Base-by-base conservation (phyloP, 1,140 invertebrate species). In the Pogonognathellus flavescens region DNA sequence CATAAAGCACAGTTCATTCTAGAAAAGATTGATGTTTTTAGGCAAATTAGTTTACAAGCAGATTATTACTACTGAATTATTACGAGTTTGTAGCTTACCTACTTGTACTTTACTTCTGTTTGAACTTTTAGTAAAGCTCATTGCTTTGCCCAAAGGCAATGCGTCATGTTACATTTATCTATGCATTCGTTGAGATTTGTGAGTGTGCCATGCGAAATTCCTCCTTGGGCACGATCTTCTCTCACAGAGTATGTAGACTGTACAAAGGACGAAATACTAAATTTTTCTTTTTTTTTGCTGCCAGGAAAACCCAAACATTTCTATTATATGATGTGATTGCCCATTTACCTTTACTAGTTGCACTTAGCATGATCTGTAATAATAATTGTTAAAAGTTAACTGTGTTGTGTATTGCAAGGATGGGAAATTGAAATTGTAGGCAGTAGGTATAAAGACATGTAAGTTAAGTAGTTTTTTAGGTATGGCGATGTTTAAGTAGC, bases 131-230 rank as follows among this genome's bases (percentile, higher is more conserved):
- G 11, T 13, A 66, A 66, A 66, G 62, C 25, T 66, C 53, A 10
- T 55, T 16, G 7, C 5, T 18, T 18, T 59, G 55, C 5, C 59
- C 59, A 9, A 9, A 60, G n/a, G 11, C 18, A 60, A 20, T 22
- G 20, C 22, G 62, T 66, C 14, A 66, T 66, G 62, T 66, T 66
- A 66, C 62, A 66, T 66, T 66, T 66, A 66, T 11, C 10, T 25
- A 14, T 11, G 10, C n/a, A 20, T 60, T 60, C n/a, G n/a, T 18
- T 5, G 59, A 60, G n/a, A 8, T 53, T 8, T 14, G 53, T 55
- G 16, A 25, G 62, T 66, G 25, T 25, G 6, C 8, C 14, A 25
- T 66, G 62, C 62, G 62, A 66, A 66, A 66, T 66, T 66, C 62
- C 14, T 31, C 20, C 62, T 66, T 11, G 11, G 25, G 62, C 62